Evolutionary conservation across 1,140 invertebrate genomes (phyloP), one percentile per base, ranked within the genome.

Genomic region (Pemphigus obesinymphae): DNA sequence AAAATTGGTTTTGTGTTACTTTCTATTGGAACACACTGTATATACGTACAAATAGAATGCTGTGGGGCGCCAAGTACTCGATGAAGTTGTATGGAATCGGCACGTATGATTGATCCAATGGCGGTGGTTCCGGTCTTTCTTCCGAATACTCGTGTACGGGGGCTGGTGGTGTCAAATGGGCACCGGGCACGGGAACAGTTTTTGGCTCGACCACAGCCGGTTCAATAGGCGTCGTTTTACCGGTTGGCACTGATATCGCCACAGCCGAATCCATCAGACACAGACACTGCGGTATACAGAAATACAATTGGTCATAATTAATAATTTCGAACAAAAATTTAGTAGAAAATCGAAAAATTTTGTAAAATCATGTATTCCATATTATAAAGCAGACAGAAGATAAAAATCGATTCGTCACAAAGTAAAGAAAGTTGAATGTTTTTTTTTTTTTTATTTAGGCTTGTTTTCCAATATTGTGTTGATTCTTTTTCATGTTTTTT

Each of bases 71-170:
- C 5, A 85, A 82, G 43, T 84, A 84, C n/a, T 84, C 81, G 58
- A 85, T 82, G 78, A 83, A 85, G 23, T 84, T 80, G 61, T 83
- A 84, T 13, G 53, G 75, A 48, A 83, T 37, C 10, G 84, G 84
- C 23, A 83, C 83, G 55, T 84, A 85, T 61, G 83, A 84, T 7
- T 84, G 85, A 68, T 85, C 84, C 29, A 85, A 78, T 11, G 85
- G 85, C 20, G 84, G 82, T n/a, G 84, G 84, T 70, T 85, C 85
- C 3, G 85, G 84, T 37, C 82, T 84, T 13, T 85, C 85, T 73
- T 83, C 72, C 15, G 84, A 82, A 73, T 85, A 85, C 45, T 85
- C 85, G 3, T 82, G 66, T 15, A 85, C 85, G 10, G 85, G 84
- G 0, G 85, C 85, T 5, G 84, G 84, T 15, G 83, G 43, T 20